These are phyloP conservation scores for Prochilodus magdalenae DNA, from an alignment of 2,113 vertebrate genomes.

Conservation along the genomic window DNA sequence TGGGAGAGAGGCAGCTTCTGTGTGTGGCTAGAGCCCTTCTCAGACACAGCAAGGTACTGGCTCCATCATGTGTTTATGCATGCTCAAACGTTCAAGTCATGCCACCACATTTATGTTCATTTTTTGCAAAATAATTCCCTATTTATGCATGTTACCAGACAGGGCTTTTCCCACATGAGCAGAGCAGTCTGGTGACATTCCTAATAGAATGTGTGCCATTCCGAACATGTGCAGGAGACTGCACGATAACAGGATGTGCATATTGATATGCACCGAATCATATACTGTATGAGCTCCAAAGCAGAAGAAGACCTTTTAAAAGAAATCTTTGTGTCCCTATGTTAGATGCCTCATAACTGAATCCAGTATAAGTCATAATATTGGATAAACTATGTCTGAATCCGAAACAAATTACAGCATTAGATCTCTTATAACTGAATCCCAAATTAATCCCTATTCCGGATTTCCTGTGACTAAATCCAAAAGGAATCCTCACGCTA, in stretches of 20 bases:
- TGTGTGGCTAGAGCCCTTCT: conserved; percentile 82
- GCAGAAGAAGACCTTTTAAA: background rate
- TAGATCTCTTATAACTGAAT: too few relatives aligned
- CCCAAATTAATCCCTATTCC: background rate
- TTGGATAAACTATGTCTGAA: background rate
- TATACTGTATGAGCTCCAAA: background rate
- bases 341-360: background rate
- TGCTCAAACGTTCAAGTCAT: conserved; percentile 9
- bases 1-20: conserved; percentile 81
- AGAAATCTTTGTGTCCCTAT: background rate
- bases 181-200: background rate
- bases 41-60: conserved; percentile 81
- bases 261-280: background rate
- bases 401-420: background rate
- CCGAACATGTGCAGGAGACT: background rate
- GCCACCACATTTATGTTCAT: background rate
- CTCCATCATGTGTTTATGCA: conserved; percentile 33
- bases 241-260: conserved; percentile 5
- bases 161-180: background rate
- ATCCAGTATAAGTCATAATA: background rate
- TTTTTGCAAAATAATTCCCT: conserved; percentile 12
- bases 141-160: conserved; percentile 15
- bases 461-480: background rate
- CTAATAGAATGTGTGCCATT: conserved; percentile 28
- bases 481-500: background rate